phyloP scores from a whole-genome alignment of 2,888 invertebrate genomes.

The Subacronicta megacephala region DNA sequence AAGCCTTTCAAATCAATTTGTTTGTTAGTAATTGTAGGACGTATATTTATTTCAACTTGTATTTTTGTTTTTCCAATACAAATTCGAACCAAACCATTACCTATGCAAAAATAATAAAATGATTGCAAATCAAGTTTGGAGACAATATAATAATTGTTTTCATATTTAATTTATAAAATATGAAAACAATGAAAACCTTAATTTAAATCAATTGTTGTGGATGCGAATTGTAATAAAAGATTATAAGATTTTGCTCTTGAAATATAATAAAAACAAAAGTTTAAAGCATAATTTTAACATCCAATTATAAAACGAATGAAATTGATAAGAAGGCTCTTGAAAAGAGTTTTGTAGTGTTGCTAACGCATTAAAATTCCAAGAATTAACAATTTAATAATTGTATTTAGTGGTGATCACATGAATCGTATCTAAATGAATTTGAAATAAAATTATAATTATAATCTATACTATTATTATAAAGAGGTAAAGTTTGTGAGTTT shows the following conservation, averaged over 20 bases:
- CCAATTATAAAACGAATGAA: too few species aligned
- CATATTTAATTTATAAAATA: constrained; percentile 2
- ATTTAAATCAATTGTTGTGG: neutral
- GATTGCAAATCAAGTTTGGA: neutral
- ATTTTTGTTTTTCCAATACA: neutral
- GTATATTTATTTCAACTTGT: constrained; percentile 3
- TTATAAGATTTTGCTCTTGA: neutral
- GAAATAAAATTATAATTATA: too few species aligned
- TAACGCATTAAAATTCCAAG: too few species aligned
- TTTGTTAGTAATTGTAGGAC: too few species aligned
- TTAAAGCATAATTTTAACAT: too few species aligned
- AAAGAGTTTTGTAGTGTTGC: too few species aligned
- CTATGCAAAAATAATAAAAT: neutral
- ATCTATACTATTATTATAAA: too few species aligned
- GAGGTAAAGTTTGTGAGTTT: too few species aligned
- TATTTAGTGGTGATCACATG: too few species aligned
- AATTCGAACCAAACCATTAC: constrained; percentile 2
- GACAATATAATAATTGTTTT: constrained; percentile 6
- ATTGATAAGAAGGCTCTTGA: too few species aligned
- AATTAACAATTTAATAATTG: too few species aligned
- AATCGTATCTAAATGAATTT: too few species aligned
- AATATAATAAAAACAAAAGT: neutral
- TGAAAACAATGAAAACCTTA: neutral
- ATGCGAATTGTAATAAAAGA: neutral
- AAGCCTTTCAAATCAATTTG: neutral